Evolutionary conservation across 2,113 vertebrate species (phyloP).

Genomic region (Heterotilapia buettikoferi): DNA sequence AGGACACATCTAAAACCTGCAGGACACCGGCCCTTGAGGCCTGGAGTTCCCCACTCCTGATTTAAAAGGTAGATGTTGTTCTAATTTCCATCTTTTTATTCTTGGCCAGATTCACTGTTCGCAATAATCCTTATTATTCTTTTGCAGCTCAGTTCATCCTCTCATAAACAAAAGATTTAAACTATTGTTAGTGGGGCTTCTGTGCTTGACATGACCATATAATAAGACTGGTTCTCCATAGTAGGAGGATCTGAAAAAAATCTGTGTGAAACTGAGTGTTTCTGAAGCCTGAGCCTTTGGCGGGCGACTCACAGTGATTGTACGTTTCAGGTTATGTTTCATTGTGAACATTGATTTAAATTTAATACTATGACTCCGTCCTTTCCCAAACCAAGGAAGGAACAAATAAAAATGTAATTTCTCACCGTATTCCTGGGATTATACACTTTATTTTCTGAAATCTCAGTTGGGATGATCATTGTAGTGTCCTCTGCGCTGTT

Average conservation of each 20-base stretch:
- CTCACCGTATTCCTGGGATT: fast-evolving
- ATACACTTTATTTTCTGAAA: fast-evolving
- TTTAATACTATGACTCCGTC: neutral
- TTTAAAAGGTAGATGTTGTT: neutral
- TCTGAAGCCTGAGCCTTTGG: neutral
- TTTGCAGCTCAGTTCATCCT: neutral
- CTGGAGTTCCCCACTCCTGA: neutral
- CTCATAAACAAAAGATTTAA: neutral
- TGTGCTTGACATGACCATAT: neutral
- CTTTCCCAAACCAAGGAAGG: neutral
- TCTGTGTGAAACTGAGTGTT: neutral
- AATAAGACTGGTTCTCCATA: neutral
- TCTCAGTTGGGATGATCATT: fast-evolving
- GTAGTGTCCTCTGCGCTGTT: fast-evolving
- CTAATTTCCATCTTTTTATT: neutral
- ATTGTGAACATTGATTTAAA: neutral
- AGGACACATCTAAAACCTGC: neutral
- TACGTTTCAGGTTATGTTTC: neutral
- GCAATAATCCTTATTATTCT: neutral
- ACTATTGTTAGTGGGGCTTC: neutral
- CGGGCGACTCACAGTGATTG: neutral
- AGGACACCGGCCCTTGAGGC: neutral
- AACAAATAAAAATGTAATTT: neutral
- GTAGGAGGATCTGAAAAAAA: neutral
- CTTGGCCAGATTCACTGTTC: neutral